Evolutionary conservation across 1,140 invertebrate species (phyloP).

Genomic region (Tetramorium alpestre): DNA sequence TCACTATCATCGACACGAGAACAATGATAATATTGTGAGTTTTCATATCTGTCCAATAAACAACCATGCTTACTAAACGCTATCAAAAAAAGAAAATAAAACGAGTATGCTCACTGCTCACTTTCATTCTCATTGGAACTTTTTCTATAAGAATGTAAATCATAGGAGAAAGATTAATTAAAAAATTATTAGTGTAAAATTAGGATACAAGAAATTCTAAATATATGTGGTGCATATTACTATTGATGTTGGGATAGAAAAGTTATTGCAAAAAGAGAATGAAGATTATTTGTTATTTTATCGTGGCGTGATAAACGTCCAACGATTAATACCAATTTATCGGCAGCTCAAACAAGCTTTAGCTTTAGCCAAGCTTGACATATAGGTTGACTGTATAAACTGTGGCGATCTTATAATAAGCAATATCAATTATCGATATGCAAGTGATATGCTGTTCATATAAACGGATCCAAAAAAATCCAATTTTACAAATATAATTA

Average conservation of each 20-base stretch:
- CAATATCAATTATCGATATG: slow-evolving; percentile 8
- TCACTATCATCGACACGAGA: neutral
- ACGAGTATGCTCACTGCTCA: neutral
- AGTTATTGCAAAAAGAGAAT: neutral
- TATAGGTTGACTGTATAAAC: neutral
- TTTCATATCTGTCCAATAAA: slow-evolving; percentile 11
- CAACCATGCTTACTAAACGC: neutral
- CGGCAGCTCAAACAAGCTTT: neutral
- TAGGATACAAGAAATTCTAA: neutral
- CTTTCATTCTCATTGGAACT: neutral
- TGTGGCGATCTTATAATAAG: neutral
- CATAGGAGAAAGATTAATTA: neutral
- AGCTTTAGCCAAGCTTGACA: slow-evolving; percentile 2
- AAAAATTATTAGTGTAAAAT: neutral
- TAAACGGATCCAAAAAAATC: neutral
- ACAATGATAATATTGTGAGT: slow-evolving; percentile 5
- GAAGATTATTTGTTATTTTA: neutral
- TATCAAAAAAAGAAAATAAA: neutral
- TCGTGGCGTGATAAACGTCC: neutral
- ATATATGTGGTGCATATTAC: too few relatives aligned
- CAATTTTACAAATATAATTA: neutral
- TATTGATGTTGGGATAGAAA: neutral
- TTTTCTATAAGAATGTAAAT: neutral
- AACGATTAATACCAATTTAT: neutral
- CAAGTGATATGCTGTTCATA: neutral